These are phyloP conservation scores for Cyprinodon variegatus DNA, from an alignment of 2,113 vertebrate species.

Conservation along the genomic window DNA sequence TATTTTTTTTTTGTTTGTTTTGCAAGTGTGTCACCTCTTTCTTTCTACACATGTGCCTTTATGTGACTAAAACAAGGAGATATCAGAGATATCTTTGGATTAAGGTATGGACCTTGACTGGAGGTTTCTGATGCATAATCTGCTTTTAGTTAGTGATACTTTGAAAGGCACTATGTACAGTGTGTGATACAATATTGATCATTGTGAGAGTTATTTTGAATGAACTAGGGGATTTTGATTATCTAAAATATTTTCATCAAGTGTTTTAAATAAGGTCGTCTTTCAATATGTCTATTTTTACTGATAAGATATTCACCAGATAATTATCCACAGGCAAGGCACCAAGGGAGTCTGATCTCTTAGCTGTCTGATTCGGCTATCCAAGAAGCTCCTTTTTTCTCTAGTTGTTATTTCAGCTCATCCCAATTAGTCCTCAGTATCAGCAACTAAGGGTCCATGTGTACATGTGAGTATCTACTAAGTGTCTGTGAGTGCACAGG, in stretches of 20 bases:
- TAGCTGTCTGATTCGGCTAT: conserved; percentile 10
- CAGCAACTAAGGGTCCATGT: conserved; percentile 16
- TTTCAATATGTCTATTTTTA: conserved; percentile 13
- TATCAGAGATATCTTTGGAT: background rate
- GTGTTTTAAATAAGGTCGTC: background rate
- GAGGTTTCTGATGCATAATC: background rate
- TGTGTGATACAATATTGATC: too few species aligned
- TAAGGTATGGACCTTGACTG: background rate
- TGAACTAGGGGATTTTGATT: background rate
- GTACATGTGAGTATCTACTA: background rate
- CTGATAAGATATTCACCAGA: conserved; percentile 30
- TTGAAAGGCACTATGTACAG: too few species aligned
- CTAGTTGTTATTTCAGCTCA: conserved; percentile 43
- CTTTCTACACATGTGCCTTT: too few species aligned
- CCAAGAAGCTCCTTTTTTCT: conserved; percentile 14
- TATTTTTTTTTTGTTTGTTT: too few species aligned
- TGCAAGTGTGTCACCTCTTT: too few species aligned
- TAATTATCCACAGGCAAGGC: conserved; percentile 17
- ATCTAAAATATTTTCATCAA: background rate
- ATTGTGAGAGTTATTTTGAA: background rate
- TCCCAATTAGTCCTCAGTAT: conserved; percentile 52
- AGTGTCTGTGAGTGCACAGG: background rate
- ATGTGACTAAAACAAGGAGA: too few species aligned
- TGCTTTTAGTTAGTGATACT: background rate
- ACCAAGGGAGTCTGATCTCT: conserved; percentile 9